Evolutionary conservation across 2,888 invertebrate genomes (phyloP), one percentile per base, ranked within the genome.

Genomic region (Nemotelus pantherinus): DNA sequence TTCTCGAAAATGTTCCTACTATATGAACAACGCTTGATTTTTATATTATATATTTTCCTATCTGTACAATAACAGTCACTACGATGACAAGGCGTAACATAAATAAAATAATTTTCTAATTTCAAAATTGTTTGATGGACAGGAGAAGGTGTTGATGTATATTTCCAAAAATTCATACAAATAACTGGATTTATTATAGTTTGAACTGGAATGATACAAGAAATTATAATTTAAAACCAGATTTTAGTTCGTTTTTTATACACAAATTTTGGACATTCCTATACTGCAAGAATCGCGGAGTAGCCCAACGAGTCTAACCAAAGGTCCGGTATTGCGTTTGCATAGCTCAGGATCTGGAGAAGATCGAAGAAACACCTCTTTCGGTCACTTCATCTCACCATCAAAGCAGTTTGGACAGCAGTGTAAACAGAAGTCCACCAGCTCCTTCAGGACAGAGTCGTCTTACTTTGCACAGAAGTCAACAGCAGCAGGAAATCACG

Each of bases 301-400:
- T 78, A 81, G 79, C 84, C 85, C 82, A 84, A 58, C 72, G 1
- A 76, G 48, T 57, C 48, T 70, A 39, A 48, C 44, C 50, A 81
- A 81, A 64, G 80, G 79, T 50, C 80, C 81, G 25, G 48, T 85
- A 53, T 83, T 82, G 0, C 83, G 86, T 10, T 85, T 92, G 44
- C 91, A 89, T 84, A 92, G 91, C 91, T 0, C 89, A 90, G 82
- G 92, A 92, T 85, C 85, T 92, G 82, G 92, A 92, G 83, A 90
- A 91, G 84, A 93, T 92, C 81, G 92, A 92, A 85, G 92, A 92
- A 83, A 89, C 91, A 64, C 90, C 91, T 39, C 84, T 90, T 57
- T 89, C 89, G 41, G 89, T 89, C 5, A 85, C 86, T 43, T 85
- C 87, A 4, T 86, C 88, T 39, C 86, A 85, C 68, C 86, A 86